Percentiles rank a stretch among this genome's conserved stretches.
Evolutionary conservation across 2,797 vertebrate species (phyloP).

Genomic region (Thunnus albacares): DNA sequence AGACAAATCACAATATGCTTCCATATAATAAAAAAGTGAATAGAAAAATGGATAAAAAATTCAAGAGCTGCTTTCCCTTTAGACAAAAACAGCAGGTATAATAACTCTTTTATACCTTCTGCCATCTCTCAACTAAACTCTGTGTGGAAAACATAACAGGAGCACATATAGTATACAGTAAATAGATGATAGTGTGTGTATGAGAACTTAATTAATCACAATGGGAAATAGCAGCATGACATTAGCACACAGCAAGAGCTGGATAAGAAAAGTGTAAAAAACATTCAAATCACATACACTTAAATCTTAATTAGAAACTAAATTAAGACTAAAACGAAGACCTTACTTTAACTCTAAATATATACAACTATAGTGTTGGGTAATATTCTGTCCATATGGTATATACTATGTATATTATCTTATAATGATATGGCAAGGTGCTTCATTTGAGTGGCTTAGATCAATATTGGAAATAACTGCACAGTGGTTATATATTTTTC

Average conservation of each 20-base stretch:
- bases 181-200: background rate
- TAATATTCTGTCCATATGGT: background rate
- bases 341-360: background rate
- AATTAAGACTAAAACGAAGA: no score
- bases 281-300: background rate
- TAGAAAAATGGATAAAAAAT: background rate
- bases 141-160: background rate
- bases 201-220: background rate
- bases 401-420: background rate
- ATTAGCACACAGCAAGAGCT: background rate
- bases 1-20: background rate
- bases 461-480: no score
- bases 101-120: background rate
- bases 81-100: constrained; percentile 6
- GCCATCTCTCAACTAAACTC: background rate
- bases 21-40: background rate
- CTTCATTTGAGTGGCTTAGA: no score
- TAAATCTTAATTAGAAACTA: background rate
- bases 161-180: background rate
- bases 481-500: background rate
- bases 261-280: background rate
- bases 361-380: background rate
- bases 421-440: background rate
- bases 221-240: background rate
- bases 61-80: background rate